Percentiles rank a stretch among this genome's conserved stretches.
Conservation (phyloP, 2,888 invertebrate species). For the Nysson spinosus region DNA sequence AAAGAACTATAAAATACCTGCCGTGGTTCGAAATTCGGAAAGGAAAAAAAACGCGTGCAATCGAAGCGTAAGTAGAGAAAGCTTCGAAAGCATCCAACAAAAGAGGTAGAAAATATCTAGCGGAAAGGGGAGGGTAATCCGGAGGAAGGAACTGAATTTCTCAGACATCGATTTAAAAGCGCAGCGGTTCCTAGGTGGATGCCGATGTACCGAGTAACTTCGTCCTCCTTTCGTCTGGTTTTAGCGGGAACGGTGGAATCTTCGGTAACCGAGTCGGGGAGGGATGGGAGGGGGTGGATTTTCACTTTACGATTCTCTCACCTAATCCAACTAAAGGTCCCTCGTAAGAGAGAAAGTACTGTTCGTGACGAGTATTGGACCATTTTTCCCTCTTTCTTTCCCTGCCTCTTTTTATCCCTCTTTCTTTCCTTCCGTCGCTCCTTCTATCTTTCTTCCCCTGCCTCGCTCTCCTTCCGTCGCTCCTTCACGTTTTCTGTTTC, state of each 20-base stretch:
- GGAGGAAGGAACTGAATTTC: conserved; percentile 42
- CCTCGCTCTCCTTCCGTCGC: no score
- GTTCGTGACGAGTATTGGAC: conserved; percentile 49
- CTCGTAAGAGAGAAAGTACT: conserved; percentile 53
- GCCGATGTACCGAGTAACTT: no score
- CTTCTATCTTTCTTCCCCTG: no score
- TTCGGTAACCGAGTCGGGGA: background rate
- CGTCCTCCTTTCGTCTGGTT: no score
- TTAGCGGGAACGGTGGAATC: no score
- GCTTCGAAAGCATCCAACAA: background rate
- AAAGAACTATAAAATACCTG: no score
- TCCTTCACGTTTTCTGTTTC: no score
- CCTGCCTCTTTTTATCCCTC: conserved; percentile 10
- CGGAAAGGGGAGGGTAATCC: background rate
- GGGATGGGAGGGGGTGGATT: conserved; percentile 32
- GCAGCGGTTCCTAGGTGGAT: no score
- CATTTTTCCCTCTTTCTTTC: conserved; percentile 38
- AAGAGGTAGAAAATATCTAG: background rate
- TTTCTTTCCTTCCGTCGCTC: background rate
- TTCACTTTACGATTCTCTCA: conserved; percentile 60
- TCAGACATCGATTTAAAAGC: conserved; percentile 41
- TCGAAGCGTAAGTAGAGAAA: no score
- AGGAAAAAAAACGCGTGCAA: no score
- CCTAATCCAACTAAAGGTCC: conserved; percentile 61
- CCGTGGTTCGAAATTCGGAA: no score